Evolutionary conservation across 2,797 vertebrate genomes (phyloP).

Genomic region (Ispidina lecontei): DNA sequence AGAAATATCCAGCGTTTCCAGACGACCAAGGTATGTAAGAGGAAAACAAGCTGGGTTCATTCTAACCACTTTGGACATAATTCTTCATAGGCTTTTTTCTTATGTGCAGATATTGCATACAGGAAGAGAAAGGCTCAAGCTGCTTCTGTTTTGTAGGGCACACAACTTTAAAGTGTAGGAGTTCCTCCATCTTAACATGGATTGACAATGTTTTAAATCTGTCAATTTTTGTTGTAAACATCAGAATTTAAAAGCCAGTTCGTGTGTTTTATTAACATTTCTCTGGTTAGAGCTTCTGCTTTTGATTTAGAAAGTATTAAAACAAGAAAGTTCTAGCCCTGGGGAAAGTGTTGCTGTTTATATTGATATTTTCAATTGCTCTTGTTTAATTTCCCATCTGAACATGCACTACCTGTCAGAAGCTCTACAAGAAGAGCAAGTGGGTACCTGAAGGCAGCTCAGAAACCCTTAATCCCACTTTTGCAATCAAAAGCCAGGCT

Average conservation of each 20-base stretch:
- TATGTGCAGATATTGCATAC: background rate
- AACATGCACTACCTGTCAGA: background rate
- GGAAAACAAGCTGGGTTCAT: background rate
- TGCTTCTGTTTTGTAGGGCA: background rate
- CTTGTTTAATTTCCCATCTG: background rate
- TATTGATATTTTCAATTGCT: background rate
- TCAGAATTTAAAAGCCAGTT: background rate
- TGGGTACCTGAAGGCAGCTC: background rate
- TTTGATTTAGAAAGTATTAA: background rate
- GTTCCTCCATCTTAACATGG: background rate
- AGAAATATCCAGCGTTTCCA: slow-evolving; percentile 81
- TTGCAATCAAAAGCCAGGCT: background rate
- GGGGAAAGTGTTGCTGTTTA: background rate
- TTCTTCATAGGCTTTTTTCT: background rate
- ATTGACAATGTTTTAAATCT: background rate
- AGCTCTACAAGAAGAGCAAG: background rate
- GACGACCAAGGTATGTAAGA: slow-evolving; percentile 81
- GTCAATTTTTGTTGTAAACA: background rate
- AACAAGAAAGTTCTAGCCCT: background rate
- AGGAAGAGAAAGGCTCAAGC: background rate
- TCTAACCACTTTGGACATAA: background rate
- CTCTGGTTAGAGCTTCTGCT: background rate
- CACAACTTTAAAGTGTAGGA: background rate
- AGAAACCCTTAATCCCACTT: background rate
- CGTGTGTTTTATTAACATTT: background rate